Evolutionary conservation across 2,797 vertebrate species (phyloP), one percentile per base, ranked within the genome.

Genomic region (Lerista edwardsae): DNA sequence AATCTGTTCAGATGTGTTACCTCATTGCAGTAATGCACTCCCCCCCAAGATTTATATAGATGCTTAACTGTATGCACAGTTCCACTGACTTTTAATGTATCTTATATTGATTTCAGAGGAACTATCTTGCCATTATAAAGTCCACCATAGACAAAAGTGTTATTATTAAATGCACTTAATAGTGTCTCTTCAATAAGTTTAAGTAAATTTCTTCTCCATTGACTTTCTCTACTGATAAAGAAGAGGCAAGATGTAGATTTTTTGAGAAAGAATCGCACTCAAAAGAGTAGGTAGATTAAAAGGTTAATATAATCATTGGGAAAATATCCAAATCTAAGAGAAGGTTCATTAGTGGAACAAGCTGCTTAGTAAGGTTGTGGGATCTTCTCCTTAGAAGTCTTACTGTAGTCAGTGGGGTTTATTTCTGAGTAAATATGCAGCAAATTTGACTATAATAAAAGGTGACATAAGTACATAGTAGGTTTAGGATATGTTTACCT

Each of bases 61-160:
- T 64, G 3, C 39, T 29, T 71, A 47, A 73, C 17, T 67, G 17
- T 55, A 39, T 75, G 44, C 36, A 39, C 61, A 21, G 25, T 31
- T 31, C 34, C 19, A 62, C 47, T 76, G 72, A 36, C 51, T n/a
- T 57, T 65, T 62, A 81, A 81, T 85, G 17, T 68, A 15, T 64
- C 4, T 29, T 86, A 8, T 23, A 55, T 29, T 64, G 57, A 62
- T 72, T 80, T 82, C 31, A 76, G 25, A 71, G 65, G 15, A n/a
- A 59, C 21, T 80, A 31, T 75, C n/a, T 68, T 59, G 36, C 12
- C 23, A 55, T 75, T 84, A 36, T 65, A 75, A 76, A 76, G 69
- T 68, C 23, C 4, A 29, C 36, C 44, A 62, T 31, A 29, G 47
- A 27, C 19, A 55, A 51, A 69, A 69, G 11, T 2, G 31, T 19